Percentiles rank a stretch among this genome's conserved stretches.
These are phyloP conservation scores for Melanocharis versteri DNA, from an alignment of 2,113 vertebrate genomes.

Conservation along the genomic window DNA sequence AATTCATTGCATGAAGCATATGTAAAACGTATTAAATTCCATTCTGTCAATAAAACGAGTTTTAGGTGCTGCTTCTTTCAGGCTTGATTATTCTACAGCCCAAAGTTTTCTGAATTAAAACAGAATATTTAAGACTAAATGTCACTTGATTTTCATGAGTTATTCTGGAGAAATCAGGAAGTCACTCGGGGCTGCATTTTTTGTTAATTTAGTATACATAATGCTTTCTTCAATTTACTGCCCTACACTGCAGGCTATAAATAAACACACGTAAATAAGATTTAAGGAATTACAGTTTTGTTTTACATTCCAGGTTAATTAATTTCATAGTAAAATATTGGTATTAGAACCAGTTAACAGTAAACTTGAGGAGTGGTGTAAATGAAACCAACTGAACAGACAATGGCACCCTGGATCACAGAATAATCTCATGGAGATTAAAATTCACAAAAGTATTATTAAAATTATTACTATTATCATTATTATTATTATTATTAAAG, in stretches of 20 bases:
- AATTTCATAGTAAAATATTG: constrained; percentile 23
- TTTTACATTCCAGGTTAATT: constrained; percentile 48
- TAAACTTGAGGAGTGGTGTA: constrained; percentile 53
- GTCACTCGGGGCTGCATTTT: background rate
- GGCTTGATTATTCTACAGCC: constrained; percentile 38
- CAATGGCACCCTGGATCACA: constrained; percentile 76
- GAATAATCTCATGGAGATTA: constrained; percentile 77
- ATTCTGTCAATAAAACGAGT: constrained; percentile 52
- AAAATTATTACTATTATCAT: constrained; percentile 57
- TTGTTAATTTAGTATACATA: constrained; percentile 21
- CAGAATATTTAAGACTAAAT: background rate
- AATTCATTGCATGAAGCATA: constrained; percentile 79
- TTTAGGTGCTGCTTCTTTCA: constrained; percentile 33
- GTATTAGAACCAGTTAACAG: constrained; percentile 44
- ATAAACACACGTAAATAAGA: constrained; percentile 68
- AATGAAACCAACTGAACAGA: constrained; percentile 58
- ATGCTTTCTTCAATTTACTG: constrained; percentile 24
- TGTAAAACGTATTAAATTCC: constrained; percentile 69
- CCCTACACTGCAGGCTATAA: constrained; percentile 35
- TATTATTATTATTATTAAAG: constrained; percentile 22
- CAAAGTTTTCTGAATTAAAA: constrained; percentile 27
- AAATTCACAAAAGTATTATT: constrained; percentile 64
- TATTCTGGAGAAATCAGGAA: background rate
- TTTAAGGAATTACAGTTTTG: background rate
- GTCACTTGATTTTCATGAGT: background rate